Conservation (phyloP, 2,888 invertebrate genomes). For the Elegia similella region DNA sequence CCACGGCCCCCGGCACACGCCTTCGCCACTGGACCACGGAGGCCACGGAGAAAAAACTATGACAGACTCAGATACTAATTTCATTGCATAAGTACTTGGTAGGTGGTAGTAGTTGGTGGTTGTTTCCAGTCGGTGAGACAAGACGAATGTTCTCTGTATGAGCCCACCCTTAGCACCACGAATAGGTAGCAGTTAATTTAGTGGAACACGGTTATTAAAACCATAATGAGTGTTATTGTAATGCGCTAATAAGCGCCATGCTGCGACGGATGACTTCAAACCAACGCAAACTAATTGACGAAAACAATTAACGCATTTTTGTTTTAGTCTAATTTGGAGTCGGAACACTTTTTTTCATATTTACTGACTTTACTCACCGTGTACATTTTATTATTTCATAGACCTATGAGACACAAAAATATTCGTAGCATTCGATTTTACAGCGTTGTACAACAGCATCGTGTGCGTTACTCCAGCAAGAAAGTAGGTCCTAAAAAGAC, state of each 20-base stretch:
- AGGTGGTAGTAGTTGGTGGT: too few species aligned
- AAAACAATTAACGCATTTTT: neutral
- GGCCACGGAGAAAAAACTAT: too few species aligned
- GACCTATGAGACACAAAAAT: too few species aligned
- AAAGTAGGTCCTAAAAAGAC: too few species aligned
- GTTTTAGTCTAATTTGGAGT: neutral
- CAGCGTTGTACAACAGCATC: too few species aligned
- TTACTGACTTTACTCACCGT: neutral
- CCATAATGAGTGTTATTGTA: conserved; percentile 10
- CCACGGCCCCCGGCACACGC: too few species aligned
- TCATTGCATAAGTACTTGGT: too few species aligned
- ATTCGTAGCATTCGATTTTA: too few species aligned
- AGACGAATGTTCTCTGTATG: neutral
- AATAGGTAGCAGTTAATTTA: conserved; percentile 16
- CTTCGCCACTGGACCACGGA: too few species aligned
- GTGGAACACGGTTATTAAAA: conserved; percentile 15
- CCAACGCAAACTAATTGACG: neutral
- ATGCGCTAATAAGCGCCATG: conserved; percentile 10
- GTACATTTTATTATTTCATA: too few species aligned
- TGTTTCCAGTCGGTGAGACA: neutral
- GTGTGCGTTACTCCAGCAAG: too few species aligned
- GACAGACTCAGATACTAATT: too few species aligned
- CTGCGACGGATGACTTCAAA: conserved; percentile 15
- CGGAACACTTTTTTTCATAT: neutral
- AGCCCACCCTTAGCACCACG: neutral